These are phyloP conservation scores for Gastracanthus pulcherrimus DNA, from an alignment of 2,888 invertebrate species.

Conservation along the genomic window DNA sequence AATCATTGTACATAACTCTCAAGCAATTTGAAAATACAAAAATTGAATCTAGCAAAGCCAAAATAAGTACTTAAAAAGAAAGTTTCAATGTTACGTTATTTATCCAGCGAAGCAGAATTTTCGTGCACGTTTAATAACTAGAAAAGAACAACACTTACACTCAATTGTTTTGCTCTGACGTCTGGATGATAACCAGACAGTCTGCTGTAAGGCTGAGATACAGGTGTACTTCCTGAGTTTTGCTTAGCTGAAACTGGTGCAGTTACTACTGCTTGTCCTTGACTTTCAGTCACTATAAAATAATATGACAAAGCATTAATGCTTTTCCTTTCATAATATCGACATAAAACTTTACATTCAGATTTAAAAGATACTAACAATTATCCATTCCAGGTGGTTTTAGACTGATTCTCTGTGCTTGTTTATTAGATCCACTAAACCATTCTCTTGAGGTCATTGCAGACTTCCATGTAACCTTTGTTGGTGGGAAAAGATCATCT, in stretches of 20 bases:
- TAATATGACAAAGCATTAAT: conserved; percentile 27
- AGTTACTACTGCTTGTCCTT: conserved; percentile 76
- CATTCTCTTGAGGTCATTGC: conserved; percentile 87
- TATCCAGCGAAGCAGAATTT: conserved; percentile 59
- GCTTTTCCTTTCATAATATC: background rate
- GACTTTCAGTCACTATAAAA: conserved; percentile 77
- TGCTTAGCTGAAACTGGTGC: conserved; percentile 77
- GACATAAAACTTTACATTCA: background rate
- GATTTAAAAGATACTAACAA: conserved; percentile 79
- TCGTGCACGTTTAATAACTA: background rate
- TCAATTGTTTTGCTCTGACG: conserved; percentile 78
- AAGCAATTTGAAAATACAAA: conserved; percentile 22
- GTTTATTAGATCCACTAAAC: conserved; percentile 84
- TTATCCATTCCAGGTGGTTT: conserved; percentile 93
- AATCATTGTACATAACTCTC: too few species aligned
- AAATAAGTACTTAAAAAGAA: background rate
- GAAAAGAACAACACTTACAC: conserved; percentile 70
- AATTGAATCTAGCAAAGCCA: conserved; percentile 9
- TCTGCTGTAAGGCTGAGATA: conserved; percentile 78
- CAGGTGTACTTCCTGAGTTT: conserved; percentile 77
- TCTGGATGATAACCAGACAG: conserved; percentile 79
- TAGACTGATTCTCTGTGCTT: conserved; percentile 84
- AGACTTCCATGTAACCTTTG: conserved; percentile 91
- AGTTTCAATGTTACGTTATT: conserved; percentile 69
- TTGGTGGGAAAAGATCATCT: conserved; percentile 97